phyloP scores from a whole-genome alignment of 2,113 vertebrate genomes.

The Ophthalmolycus amberensis region DNA sequence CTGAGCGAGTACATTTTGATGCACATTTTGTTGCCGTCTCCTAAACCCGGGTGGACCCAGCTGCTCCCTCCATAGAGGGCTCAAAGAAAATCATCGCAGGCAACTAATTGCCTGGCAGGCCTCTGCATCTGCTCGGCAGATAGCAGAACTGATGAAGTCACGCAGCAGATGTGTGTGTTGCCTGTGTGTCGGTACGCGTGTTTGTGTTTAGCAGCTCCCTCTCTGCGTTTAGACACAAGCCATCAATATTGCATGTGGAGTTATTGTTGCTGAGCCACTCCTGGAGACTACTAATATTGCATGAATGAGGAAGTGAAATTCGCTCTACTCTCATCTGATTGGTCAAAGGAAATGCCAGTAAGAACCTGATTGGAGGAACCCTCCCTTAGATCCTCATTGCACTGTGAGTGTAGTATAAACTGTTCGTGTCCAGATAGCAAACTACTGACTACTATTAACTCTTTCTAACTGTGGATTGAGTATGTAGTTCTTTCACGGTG shows the following conservation, averaged over 20 bases:
- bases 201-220: conserved; percentile 48
- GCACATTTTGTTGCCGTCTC: conserved; percentile 62
- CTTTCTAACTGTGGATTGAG: neutral
- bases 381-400: conserved; percentile 23
- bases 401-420: conserved; percentile 12
- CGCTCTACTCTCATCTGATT: conserved; percentile 41
- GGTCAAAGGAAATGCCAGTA: conserved; percentile 52
- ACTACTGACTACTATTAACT: neutral
- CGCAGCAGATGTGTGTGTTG: conserved; percentile 77
- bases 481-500: neutral
- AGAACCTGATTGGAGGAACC: conserved; percentile 51
- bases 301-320: conserved; percentile 71
- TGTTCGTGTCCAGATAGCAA: neutral
- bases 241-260: conserved; percentile 74
- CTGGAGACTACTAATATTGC: conserved; percentile 60
- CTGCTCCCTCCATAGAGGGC: conserved; percentile 77
- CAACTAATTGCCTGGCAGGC: conserved; percentile 84
- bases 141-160: conserved; percentile 79
- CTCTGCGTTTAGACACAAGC: conserved; percentile 63
- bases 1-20: conserved; percentile 41
- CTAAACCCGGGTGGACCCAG: conserved; percentile 71
- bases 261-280: conserved; percentile 68
- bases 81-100: conserved; percentile 80
- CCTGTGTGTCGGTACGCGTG: conserved; percentile 36
- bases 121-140: conserved; percentile 83